phyloP scores from a whole-genome alignment of 2,888 invertebrate genomes.

The Penaeus monodon region DNA sequence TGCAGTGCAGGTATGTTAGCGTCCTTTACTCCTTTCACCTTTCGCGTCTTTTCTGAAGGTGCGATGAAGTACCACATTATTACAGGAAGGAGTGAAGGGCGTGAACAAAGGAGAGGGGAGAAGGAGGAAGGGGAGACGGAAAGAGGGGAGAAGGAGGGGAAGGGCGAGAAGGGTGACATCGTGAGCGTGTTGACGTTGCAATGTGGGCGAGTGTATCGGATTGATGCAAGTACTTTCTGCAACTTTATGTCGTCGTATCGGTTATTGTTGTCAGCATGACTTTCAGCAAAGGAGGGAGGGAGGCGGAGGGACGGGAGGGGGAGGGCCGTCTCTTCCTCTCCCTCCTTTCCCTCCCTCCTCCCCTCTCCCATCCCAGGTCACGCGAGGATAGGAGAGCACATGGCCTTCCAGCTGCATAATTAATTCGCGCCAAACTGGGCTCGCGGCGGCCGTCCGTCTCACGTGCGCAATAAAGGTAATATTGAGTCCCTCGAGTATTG shows the following conservation, averaged over 20 bases:
- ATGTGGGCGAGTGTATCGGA: too few species aligned
- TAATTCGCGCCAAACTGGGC: constrained; percentile 38
- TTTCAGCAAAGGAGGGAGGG: background rate
- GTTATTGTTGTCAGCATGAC: background rate
- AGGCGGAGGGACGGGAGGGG: background rate
- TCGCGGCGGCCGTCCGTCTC: constrained; percentile 33
- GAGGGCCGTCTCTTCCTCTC: background rate
- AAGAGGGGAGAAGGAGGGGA: too few species aligned
- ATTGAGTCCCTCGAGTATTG: background rate
- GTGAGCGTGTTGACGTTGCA: too few species aligned
- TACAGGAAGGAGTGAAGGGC: too few species aligned
- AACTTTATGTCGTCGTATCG: background rate
- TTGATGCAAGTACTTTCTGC: background rate
- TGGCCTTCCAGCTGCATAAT: constrained; percentile 50
- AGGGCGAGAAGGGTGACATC: too few species aligned
- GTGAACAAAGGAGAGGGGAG: too few species aligned
- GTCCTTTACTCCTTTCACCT: too few species aligned
- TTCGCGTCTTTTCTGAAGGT: too few species aligned
- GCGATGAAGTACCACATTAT: too few species aligned
- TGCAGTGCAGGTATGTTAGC: too few species aligned
- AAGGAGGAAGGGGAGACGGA: too few species aligned
- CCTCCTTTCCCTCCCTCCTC: background rate
- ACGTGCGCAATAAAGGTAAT: constrained; percentile 13
- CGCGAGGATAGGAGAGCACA: constrained; percentile 25
- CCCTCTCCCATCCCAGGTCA: background rate